Conservation (phyloP, 2,888 invertebrate species). For the Coelinius sp. region DNA sequence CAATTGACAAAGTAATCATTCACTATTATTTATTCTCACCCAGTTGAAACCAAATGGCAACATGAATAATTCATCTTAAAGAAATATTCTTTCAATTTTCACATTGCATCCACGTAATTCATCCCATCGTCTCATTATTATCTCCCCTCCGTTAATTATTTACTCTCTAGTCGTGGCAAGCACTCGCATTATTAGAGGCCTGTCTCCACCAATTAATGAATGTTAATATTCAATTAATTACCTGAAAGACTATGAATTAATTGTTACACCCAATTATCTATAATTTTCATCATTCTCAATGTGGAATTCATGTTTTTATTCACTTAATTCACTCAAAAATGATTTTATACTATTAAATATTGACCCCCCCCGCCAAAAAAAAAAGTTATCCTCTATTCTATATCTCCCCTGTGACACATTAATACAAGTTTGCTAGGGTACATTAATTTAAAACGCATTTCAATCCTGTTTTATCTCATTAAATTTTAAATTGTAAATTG, state of each 20-base stretch:
- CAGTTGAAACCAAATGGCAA: neutral
- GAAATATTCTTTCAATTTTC: neutral
- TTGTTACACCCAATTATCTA: slow-evolving; percentile 54
- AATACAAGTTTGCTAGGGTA: slow-evolving; percentile 60
- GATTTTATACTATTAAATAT: neutral
- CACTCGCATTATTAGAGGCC: slow-evolving; percentile 12
- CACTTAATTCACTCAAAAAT: slow-evolving; percentile 49
- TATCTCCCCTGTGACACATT: slow-evolving; percentile 44
- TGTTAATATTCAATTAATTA: slow-evolving; percentile 11
- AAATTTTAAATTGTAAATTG: slow-evolving; percentile 55
- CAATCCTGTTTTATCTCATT: neutral
- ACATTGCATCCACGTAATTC: neutral
- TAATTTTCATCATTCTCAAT: slow-evolving; percentile 42
- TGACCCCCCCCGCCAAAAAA: neutral
- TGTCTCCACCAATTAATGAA: neutral
- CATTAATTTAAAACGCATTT: slow-evolving; percentile 66
- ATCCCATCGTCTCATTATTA: too few relatives aligned
- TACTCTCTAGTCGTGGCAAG: slow-evolving; percentile 31
- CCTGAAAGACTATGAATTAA: slow-evolving; percentile 49
- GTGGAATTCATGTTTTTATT: slow-evolving; percentile 40
- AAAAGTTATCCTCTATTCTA: neutral
- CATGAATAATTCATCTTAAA: neutral
- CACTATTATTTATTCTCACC: slow-evolving; percentile 28
- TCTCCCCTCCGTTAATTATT: too few relatives aligned
- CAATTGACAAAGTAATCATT: slow-evolving; percentile 25